These are phyloP conservation scores for Aspidapion aeneum DNA, from an alignment of 2,888 invertebrate genomes.

Conservation along the genomic window DNA sequence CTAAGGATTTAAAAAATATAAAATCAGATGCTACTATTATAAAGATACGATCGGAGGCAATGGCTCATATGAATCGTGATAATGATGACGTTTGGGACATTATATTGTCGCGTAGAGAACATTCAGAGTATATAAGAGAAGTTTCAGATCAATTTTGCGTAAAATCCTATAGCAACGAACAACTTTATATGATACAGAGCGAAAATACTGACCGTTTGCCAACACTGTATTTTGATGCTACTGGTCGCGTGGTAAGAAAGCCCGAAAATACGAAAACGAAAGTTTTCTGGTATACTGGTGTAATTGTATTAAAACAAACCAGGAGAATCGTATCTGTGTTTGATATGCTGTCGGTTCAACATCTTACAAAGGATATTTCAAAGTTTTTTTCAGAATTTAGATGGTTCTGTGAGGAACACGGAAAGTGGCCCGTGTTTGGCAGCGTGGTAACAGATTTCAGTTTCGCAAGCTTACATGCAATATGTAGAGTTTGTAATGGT, in stretches of 20 bases:
- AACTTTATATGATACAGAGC: conserved; percentile 17
- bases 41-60: conserved; percentile 23
- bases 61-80: conserved; percentile 12
- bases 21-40: conserved; percentile 22
- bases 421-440: conserved; percentile 22
- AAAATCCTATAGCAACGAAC: conserved; percentile 24
- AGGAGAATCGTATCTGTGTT: conserved; percentile 22
- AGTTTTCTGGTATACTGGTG: conserved; percentile 22
- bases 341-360: conserved; percentile 16
- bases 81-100: conserved; percentile 19
- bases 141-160: conserved; percentile 23
- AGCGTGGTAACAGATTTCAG: conserved; percentile 24
- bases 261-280: conserved; percentile 14
- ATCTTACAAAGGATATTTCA: conserved; percentile 23
- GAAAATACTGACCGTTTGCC: conserved; percentile 11
- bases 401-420: conserved; percentile 16
- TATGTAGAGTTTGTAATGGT: conserved; percentile 17
- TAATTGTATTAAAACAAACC: conserved; percentile 8
- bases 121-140: conserved; percentile 26
- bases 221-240: conserved; percentile 26
- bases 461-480: conserved; percentile 24
- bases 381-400: conserved; percentile 20
- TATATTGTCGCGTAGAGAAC: conserved; percentile 20
- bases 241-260: conserved; percentile 22
- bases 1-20: conserved; percentile 17